Percentiles rank a stretch among this genome's conserved stretches.
Evolutionary conservation across 2,888 invertebrate species (phyloP).

Genomic region (Lithophane socia): DNA sequence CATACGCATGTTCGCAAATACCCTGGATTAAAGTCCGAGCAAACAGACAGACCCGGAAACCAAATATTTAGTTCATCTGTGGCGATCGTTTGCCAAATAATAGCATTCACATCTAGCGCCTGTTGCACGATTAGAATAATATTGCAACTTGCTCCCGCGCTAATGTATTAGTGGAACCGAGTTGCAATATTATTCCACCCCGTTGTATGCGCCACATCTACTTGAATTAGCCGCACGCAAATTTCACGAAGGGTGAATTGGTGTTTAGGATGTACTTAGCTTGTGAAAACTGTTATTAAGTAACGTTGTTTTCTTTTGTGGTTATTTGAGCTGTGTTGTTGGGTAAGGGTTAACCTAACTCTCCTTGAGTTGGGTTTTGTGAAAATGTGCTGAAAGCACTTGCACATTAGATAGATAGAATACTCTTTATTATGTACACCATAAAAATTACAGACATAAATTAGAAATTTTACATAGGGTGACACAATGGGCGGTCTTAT

Average conservation of each 20-base stretch:
- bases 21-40: slow-evolving; percentile 33
- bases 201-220: slow-evolving; percentile 18
- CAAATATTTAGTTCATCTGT: slow-evolving; percentile 59
- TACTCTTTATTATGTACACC: too few species aligned
- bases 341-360: too few species aligned
- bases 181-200: slow-evolving; percentile 50
- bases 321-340: not conserved
- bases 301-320: slow-evolving; percentile 20
- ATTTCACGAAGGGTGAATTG: slow-evolving; percentile 24
- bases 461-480: too few species aligned
- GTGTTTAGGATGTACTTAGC: slow-evolving; percentile 42
- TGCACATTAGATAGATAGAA: too few species aligned
- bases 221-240: slow-evolving; percentile 45
- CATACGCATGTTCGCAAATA: slow-evolving; percentile 40
- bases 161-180: slow-evolving; percentile 51
- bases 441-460: too few species aligned
- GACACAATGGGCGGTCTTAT: too few species aligned
- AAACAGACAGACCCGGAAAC: slow-evolving; percentile 32
- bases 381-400: slow-evolving; percentile 4
- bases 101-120: slow-evolving; percentile 28
- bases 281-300: slow-evolving; percentile 40
- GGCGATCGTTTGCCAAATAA: slow-evolving; percentile 58
- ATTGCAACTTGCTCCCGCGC: slow-evolving; percentile 51
- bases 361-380: not conserved
- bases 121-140: slow-evolving; percentile 58